These are phyloP conservation scores for Psittacula echo DNA, from an alignment of 2,797 vertebrate species.

Conservation along the genomic window DNA sequence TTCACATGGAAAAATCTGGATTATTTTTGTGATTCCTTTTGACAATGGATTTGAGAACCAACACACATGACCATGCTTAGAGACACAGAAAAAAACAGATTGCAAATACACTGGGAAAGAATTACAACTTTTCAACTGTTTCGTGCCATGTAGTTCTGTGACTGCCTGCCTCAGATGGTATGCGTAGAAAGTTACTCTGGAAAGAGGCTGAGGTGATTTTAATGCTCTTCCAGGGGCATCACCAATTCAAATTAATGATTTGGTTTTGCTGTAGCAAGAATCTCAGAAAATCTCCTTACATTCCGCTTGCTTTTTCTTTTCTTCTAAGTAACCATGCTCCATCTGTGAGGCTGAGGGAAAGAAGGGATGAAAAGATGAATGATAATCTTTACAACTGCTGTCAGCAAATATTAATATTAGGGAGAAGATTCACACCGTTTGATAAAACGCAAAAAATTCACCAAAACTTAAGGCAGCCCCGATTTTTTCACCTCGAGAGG, in stretches of 20 bases:
- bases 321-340: constrained; percentile 85
- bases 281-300: constrained; percentile 79
- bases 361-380: constrained; percentile 23
- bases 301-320: constrained; percentile 86
- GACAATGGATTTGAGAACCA: neutral
- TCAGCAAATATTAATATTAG: constrained; percentile 41
- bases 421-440: neutral
- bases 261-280: constrained; percentile 1
- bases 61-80: neutral
- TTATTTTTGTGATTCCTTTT: neutral
- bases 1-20: neutral
- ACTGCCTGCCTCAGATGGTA: neutral
- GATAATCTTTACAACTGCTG: constrained; percentile 12
- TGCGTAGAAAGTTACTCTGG: neutral
- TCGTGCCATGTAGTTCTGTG: neutral
- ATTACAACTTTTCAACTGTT: neutral
- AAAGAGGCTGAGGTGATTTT: neutral
- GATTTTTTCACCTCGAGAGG: constrained; percentile 5
- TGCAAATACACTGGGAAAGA: neutral
- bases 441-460: neutral
- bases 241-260: neutral
- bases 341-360: constrained; percentile 69
- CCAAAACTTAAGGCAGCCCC: neutral
- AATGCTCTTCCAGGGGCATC: neutral
- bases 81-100: neutral